A percentile compares a stretch with the other conserved stretches of the same genome.
Conservation (phyloP, 2,113 vertebrate species). For the Damaliscus lunatus region DNA sequence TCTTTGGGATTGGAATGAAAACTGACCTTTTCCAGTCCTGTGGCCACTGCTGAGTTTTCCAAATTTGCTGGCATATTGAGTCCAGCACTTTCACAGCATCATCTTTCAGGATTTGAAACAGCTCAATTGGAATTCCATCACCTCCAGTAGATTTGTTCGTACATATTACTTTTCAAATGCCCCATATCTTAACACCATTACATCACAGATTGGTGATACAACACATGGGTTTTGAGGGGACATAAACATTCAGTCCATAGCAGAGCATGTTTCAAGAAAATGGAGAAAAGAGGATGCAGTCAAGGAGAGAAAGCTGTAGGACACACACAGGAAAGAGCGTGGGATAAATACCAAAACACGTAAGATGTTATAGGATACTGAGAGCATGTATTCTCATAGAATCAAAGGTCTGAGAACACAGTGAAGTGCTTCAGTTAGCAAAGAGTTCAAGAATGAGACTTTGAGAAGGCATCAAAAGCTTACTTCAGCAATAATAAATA, state of each 20-base stretch:
- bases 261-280: not conserved
- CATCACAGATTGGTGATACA: not conserved
- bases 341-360: not conserved
- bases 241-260: not conserved
- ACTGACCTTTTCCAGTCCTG: no score
- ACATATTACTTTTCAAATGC: not conserved
- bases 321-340: not conserved
- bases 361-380: not conserved
- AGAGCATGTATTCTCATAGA: not conserved
- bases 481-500: not conserved
- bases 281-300: not conserved
- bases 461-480: not conserved
- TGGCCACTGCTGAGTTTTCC: no score
- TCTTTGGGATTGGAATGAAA: no score
- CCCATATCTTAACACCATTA: not conserved
- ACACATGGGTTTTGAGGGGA: not conserved
- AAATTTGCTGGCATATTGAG: no score
- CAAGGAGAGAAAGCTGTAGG: not conserved
- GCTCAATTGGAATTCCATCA: no score
- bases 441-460: not conserved
- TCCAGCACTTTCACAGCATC: no score
- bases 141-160: no score
- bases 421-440: not conserved
- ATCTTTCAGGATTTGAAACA: no score
- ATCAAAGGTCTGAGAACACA: not conserved